These are phyloP conservation scores for Melinopterus prodromus DNA, from an alignment of 2,888 invertebrate genomes.

Conservation along the genomic window DNA sequence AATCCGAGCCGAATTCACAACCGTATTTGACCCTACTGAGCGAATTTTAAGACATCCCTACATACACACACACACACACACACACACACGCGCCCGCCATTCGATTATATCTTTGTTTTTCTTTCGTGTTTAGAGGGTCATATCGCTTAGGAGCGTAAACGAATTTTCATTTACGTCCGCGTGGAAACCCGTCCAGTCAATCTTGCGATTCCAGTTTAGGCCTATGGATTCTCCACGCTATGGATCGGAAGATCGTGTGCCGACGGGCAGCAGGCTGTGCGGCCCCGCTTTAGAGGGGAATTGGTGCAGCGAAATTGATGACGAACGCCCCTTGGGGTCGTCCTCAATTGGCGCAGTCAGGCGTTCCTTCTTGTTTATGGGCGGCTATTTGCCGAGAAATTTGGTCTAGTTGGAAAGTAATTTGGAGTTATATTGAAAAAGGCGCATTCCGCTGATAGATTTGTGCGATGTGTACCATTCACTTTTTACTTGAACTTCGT, in stretches of 20 bases:
- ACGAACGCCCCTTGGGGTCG: slow-evolving; percentile 18
- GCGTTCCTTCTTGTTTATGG: slow-evolving; percentile 25
- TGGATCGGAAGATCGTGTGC: slow-evolving; percentile 23
- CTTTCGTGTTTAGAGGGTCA: slow-evolving; percentile 18
- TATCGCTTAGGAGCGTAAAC: slow-evolving; percentile 18
- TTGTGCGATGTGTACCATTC: background rate
- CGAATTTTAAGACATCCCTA: slow-evolving; percentile 17
- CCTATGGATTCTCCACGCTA: background rate
- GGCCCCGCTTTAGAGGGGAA: slow-evolving; percentile 14
- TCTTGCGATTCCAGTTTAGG: background rate
- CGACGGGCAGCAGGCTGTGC: background rate
- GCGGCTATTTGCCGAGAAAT: slow-evolving; percentile 19
- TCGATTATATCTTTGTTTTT: slow-evolving; percentile 21
- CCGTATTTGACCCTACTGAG: slow-evolving; percentile 14
- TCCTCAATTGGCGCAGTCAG: slow-evolving; percentile 19
- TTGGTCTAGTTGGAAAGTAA: slow-evolving; percentile 18
- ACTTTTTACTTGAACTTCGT: background rate
- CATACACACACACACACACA: background rate
- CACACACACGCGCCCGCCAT: background rate
- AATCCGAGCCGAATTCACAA: slow-evolving; percentile 17
- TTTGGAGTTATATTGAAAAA: slow-evolving; percentile 12
- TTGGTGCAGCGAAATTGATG: slow-evolving; percentile 27
- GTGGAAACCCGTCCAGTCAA: background rate
- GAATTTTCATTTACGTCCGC: slow-evolving; percentile 22
- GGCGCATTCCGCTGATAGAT: background rate